Evolutionary conservation across 2,797 vertebrate genomes (phyloP), one percentile per base, ranked within the genome.

Genomic region (Tenualosa ilisha): DNA sequence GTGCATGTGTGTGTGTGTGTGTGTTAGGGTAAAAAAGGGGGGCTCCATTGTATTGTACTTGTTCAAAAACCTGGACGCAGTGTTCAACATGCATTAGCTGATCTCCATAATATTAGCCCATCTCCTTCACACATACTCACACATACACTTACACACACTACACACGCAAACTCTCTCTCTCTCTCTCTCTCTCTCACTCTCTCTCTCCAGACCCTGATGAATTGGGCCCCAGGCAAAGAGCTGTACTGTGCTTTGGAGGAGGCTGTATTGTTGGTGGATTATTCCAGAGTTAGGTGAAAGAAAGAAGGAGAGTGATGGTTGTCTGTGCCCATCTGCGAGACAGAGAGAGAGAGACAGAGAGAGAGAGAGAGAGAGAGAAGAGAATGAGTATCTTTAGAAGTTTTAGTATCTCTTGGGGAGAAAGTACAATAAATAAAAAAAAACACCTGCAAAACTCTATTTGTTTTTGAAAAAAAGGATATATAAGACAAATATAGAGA

Each of bases 251-350:
- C 94, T 95, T 95, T 95, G 94, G 94, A 96, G 95, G 91, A 31
- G 72, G 50, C 91, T 26, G 91, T 87, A 96, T 97, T 98, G 97
- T 97, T 94, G 92, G 91, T 93, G 93, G 94, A 97, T 96, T 96
- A 97, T 97, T 98, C 95, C 95, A 94, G 93, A 95, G 94, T 94
- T 93, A 92, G 92, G 91, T 85, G 89, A 92, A 91, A 93, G 92
- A 93, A 94, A 93, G 90, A 68, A 86, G 54, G 88, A 84, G 82
- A 88, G 91, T 89, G 91, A 85, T 90, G 91, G 92, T 91, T 91
- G 91, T 91, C 91, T 92, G 93, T 90, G 92, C 93, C 92, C 92
- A 92, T 93, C 92, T 93, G 90, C 91, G 88, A 37, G 40, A 53
- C 51, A 40, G 26, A 43, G 81, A 46, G 92, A 82, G 20, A 68